Evolutionary conservation across 1,140 invertebrate species (phyloP).

Genomic region (Anastrepha obliqua): DNA sequence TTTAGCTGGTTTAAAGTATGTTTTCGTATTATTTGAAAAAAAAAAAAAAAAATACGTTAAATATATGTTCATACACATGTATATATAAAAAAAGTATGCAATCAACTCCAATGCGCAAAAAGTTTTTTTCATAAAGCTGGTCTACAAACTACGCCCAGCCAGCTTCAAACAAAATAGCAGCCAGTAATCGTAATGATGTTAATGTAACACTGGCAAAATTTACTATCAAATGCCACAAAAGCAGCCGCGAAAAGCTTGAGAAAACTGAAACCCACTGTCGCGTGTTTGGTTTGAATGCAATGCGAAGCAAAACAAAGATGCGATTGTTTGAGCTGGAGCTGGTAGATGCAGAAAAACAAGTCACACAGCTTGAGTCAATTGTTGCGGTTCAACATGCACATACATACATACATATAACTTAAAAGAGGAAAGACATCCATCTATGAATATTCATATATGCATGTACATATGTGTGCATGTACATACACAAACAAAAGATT

Average conservation of each 20-base stretch:
- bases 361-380: constrained; percentile 5
- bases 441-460: neutral
- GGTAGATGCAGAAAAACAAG: constrained; percentile 40
- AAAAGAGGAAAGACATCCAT: neutral
- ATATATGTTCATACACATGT: neutral
- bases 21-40: constrained; percentile 1
- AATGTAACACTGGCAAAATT: constrained; percentile 44
- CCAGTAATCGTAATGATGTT: constrained; percentile 52
- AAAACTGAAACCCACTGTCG: constrained; percentile 29
- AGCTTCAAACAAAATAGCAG: neutral
- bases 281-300: neutral
- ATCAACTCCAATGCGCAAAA: neutral
- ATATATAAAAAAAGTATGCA: neutral
- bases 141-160: neutral
- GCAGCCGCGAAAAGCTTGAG: neutral
- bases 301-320: constrained; percentile 15
- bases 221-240: neutral
- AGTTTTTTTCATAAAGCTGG: neutral
- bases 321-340: neutral
- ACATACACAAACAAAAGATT: neutral
- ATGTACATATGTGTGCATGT: constrained; percentile 16
- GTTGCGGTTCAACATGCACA: neutral
- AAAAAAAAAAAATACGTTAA: neutral
- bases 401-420: neutral
- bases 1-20: neutral